Base-by-base conservation (phyloP, 2,113 vertebrate genomes). In the Canis aureus region DNA sequence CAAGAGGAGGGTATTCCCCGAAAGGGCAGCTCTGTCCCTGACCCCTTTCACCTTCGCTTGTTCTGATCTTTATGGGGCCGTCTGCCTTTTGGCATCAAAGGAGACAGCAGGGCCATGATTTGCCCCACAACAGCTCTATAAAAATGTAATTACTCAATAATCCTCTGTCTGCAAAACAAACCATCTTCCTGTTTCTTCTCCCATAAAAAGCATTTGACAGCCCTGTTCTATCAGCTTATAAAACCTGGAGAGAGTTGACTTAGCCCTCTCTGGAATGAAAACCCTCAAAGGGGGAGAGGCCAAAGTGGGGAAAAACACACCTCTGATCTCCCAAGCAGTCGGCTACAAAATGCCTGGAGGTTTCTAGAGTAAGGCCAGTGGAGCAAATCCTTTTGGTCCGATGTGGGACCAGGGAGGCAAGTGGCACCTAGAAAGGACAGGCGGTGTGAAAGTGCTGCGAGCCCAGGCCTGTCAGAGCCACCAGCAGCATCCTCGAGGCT, bases 141-240 rank as follows among this genome's bases (percentile, higher is more conserved):
- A 99, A 99, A 98, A 95, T 97, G 98, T 99, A 99, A 99, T 99
- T 99, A 98, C 98, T 98, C 98, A 98, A 98, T 98, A 99, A 99
- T 98, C 98, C 76, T 96, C 98, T 99, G 99, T 99, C 99, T 99
- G 98, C 98, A 98, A 98, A 98, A 97, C 98, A 99, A 99, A 97
- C 98, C 98, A 98, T 99, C 98, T 99, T 99, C 98, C 99, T 99
- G 98, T 98, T 99, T 98, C 98, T 98, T 98, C 98, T 98, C 98
- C 98, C 98, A 99, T 99, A 99, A 99, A 99, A 98, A 94, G 98
- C 98, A 96, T 98, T 98, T 98, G 98, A 99, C 99, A 99, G 98
- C 97, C 94, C 98, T 98, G 97, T 97, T 98, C 98, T 94, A 97
- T 99, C 98, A 99, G 98, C 98, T 99, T 99, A 98, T 99, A 98